A percentile compares a stretch with the other conserved stretches of the same genome.
phyloP scores from a whole-genome alignment of 2,113 vertebrate species.

The Poecile atricapillus region DNA sequence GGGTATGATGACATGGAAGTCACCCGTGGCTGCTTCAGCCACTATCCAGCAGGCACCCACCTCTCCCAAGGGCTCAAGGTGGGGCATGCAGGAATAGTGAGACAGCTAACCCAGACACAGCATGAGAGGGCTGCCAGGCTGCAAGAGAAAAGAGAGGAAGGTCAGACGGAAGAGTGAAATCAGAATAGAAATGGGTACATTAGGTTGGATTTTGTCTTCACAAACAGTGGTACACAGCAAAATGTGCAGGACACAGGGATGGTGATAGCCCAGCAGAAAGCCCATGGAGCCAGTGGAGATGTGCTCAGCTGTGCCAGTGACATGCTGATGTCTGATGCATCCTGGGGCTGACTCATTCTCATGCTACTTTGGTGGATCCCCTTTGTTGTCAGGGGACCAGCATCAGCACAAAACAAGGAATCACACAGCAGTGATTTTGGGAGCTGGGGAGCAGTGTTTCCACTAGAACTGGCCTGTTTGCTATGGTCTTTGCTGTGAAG shows the following conservation, averaged over 20 bases:
- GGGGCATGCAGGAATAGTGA: rapidly evolving
- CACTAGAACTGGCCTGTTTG: background rate
- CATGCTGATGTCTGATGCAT: background rate
- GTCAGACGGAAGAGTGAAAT: background rate
- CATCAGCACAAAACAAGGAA: conserved; percentile 2
- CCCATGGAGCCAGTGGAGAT: background rate
- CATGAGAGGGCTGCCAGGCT: background rate
- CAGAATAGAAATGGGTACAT: background rate
- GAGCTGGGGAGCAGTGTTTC: background rate
- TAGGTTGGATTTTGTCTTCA: background rate
- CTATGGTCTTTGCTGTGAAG: background rate
- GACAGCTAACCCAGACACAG: background rate
- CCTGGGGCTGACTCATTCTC: background rate
- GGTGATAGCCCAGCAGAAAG: background rate
- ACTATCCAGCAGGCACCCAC: background rate
- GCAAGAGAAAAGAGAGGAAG: background rate
- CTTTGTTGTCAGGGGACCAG: background rate
- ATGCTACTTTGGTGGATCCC: background rate
- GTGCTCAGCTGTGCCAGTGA: background rate
- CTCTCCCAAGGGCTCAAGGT: background rate
- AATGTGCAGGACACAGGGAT: background rate
- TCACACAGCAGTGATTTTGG: background rate
- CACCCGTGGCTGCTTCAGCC: background rate
- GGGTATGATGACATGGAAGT: background rate
- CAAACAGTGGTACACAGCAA: background rate